Conservation (phyloP, 1,140 invertebrate genomes). For the Drosophila murphyi region DNA sequence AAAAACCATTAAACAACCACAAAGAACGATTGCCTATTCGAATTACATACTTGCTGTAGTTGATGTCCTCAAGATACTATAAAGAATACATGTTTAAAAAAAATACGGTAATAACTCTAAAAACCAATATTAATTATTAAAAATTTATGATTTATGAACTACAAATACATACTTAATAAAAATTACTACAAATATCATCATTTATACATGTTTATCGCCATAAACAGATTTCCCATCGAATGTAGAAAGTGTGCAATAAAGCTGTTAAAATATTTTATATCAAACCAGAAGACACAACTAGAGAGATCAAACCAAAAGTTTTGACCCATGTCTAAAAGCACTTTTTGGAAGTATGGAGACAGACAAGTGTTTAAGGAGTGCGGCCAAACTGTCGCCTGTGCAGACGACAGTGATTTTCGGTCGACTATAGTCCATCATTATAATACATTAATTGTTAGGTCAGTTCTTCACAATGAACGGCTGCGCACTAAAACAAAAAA, state of each 20-base stretch:
- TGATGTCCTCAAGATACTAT: conserved; percentile 47
- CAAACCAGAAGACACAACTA: too few species aligned
- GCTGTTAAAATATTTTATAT: not conserved
- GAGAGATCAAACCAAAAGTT: too few species aligned
- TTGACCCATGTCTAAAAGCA: too few species aligned
- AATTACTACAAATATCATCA: conserved; percentile 44
- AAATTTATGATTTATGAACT: conserved; percentile 69
- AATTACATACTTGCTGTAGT: conserved; percentile 52
- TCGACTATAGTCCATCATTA: too few species aligned
- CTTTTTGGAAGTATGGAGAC: too few species aligned
- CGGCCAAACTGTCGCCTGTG: too few species aligned
- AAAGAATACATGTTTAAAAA: conserved; percentile 40
- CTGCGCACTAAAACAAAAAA: too few species aligned
- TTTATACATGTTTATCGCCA: not conserved
- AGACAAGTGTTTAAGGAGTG: too few species aligned
- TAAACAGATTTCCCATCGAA: not conserved
- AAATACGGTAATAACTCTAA: conserved; percentile 44
- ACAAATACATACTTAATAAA: conserved; percentile 65
- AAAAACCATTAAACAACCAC: conserved; percentile 8
- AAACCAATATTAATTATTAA: conserved; percentile 55
- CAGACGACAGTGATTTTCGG: too few species aligned
- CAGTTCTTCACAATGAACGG: too few species aligned
- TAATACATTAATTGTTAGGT: too few species aligned
- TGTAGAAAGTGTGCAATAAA: not conserved
- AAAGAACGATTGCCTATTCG: conserved; percentile 35